Percentiles rank a stretch among this genome's conserved stretches.
Evolutionary conservation across 2,113 vertebrate genomes (phyloP).

Genomic region (Cryptotis parvus): DNA sequence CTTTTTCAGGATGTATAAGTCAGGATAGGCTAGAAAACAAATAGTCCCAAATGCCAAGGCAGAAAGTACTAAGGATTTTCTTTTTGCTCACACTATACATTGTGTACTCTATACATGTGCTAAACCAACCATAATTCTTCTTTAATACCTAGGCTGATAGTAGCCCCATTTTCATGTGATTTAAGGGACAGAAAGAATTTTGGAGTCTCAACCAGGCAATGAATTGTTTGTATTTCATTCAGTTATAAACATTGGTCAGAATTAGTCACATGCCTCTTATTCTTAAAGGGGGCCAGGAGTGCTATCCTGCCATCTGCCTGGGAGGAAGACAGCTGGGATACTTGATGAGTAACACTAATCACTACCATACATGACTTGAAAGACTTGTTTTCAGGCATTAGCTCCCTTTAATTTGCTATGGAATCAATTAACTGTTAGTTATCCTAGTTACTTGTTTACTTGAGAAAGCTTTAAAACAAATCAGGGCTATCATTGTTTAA

Average conservation of each 20-base stretch:
- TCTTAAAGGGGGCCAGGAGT: not conserved
- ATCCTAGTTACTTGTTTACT: not conserved
- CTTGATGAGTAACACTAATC: conserved; percentile 28
- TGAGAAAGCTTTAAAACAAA: not conserved
- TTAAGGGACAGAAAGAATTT: not conserved
- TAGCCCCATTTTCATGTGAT: not conserved
- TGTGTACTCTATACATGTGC: not conserved
- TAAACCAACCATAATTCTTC: not conserved
- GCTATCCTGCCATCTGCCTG: conserved; percentile 23
- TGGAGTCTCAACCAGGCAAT: not conserved
- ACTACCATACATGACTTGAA: not conserved
- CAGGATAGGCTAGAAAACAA: not conserved
- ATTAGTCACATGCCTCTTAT: not conserved
- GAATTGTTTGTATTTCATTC: not conserved
- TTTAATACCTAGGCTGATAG: not conserved
- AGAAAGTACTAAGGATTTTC: not conserved
- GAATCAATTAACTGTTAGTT: conserved; percentile 46
- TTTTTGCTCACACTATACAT: not conserved
- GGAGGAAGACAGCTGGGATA: conserved; percentile 55
- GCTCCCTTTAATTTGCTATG: conserved; percentile 33
- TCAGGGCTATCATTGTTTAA: not conserved
- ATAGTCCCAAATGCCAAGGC: not conserved
- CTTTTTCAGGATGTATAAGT: not conserved
- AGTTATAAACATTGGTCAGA: conserved; percentile 14
- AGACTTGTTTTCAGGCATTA: conserved; percentile 34